These are phyloP conservation scores for Tadarida brasiliensis DNA, from an alignment of 2,797 vertebrate species.

Conservation along the genomic window DNA sequence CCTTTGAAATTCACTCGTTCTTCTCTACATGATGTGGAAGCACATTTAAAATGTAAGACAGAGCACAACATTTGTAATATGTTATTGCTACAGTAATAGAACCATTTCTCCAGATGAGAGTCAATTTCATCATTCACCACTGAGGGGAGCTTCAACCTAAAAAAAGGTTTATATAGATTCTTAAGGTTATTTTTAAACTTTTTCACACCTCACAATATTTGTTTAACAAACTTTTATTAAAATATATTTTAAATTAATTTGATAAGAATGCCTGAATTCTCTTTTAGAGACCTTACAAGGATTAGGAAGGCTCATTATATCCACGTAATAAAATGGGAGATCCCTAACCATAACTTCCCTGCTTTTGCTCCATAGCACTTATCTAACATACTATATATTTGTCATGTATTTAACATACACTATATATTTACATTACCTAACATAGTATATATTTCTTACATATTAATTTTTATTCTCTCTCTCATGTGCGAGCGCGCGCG, in stretches of 20 bases:
- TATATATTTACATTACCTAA: slow-evolving; percentile 45
- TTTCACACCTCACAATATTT: slow-evolving; percentile 34
- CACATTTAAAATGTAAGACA: slow-evolving; percentile 44
- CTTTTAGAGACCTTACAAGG: background rate
- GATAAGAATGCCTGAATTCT: background rate
- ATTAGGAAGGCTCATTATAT: slow-evolving; percentile 3
- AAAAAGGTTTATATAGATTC: slow-evolving; percentile 63
- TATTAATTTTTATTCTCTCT: background rate
- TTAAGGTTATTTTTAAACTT: slow-evolving; percentile 31
- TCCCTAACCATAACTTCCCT: background rate
- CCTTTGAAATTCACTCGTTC: slow-evolving; percentile 34
- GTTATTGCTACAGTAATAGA: background rate
- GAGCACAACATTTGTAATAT: background rate
- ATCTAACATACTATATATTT: background rate
- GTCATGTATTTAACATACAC: background rate
- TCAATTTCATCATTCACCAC: slow-evolving; percentile 83
- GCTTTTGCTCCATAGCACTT: slow-evolving; percentile 13
- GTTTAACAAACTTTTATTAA: slow-evolving; percentile 47
- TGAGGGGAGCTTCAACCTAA: slow-evolving; percentile 87
- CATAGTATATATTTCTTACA: background rate
- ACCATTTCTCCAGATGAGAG: slow-evolving; percentile 13
- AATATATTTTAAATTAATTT: slow-evolving; percentile 57
- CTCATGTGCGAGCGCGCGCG: too few relatives aligned
- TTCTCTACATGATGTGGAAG: background rate
- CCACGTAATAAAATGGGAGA: background rate